Conservation (phyloP, 2,888 invertebrate genomes). For the Gymnoscelis rufifasciata region DNA sequence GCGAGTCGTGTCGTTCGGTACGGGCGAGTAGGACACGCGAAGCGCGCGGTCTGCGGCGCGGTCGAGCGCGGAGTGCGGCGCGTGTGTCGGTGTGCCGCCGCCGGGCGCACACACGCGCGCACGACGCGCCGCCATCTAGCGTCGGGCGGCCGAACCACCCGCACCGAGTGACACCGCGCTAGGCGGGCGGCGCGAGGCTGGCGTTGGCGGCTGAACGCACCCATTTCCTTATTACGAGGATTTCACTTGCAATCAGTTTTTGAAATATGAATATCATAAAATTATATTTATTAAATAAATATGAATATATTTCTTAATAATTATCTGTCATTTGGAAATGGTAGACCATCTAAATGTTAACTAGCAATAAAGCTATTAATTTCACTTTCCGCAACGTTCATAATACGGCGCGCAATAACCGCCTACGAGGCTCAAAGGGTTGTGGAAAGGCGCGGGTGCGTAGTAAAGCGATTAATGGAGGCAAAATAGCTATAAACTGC, state of each 20-base stretch:
- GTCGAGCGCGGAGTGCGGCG: slow-evolving; percentile 75
- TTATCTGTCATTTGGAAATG: not conserved
- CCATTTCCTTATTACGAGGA: not conserved
- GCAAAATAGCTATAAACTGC: slow-evolving; percentile 78
- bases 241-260: not conserved
- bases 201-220: not conserved
- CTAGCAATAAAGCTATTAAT: slow-evolving; percentile 20
- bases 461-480: slow-evolving; percentile 78
- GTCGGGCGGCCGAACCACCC: slow-evolving; percentile 59
- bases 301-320: no score
- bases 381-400: slow-evolving; percentile 16
- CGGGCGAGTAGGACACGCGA: slow-evolving; percentile 52
- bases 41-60: slow-evolving; percentile 71
- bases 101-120: slow-evolving; percentile 72
- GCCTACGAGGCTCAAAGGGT: slow-evolving; percentile 48
- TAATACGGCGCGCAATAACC: slow-evolving; percentile 21
- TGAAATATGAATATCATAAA: no score
- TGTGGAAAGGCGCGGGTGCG: slow-evolving; percentile 66
- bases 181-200: slow-evolving; percentile 51
- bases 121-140: slow-evolving; percentile 54
- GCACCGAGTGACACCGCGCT: slow-evolving; percentile 33
- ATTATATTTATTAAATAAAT: no score
- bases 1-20: slow-evolving; percentile 57
- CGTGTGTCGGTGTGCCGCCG: slow-evolving; percentile 58
- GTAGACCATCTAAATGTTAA: not conserved